Percentiles rank a stretch among this genome's conserved stretches.
Conservation (phyloP, 2,113 vertebrate genomes). For the Scophthalmus maximus region DNA sequence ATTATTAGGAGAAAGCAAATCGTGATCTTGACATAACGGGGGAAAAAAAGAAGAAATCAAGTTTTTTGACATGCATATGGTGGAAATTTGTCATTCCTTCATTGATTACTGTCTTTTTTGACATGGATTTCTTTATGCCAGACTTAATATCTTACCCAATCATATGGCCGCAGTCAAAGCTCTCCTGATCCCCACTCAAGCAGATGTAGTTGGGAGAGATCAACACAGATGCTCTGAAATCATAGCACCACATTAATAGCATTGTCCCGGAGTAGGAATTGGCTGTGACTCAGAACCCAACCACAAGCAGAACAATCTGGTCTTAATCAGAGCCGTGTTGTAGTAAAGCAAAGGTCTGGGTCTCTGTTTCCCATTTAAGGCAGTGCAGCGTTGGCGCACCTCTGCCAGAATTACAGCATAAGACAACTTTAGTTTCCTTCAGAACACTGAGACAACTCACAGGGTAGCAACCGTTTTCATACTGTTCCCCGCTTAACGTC, state of each 20-base stretch:
- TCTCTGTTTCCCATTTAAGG: constrained; percentile 85
- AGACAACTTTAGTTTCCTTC: constrained; percentile 62
- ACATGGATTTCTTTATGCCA: background rate
- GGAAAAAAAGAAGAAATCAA: background rate
- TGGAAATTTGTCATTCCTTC: background rate
- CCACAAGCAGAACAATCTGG: constrained; percentile 75
- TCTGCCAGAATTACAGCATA: constrained; percentile 73
- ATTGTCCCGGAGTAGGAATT: constrained; percentile 66
- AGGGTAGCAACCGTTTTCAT: constrained; percentile 39
- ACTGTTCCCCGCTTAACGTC: too few relatives aligned
- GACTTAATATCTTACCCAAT: constrained; percentile 4
- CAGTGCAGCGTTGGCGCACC: constrained; percentile 70
- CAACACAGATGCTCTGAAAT: constrained; percentile 46
- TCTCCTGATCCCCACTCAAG: constrained; percentile 6
- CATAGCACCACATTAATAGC: constrained; percentile 63
- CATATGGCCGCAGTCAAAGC: background rate
- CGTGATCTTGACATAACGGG: background rate
- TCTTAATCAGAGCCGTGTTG: constrained; percentile 82
- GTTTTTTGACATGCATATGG: background rate
- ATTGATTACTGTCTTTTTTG: background rate
- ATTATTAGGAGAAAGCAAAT: background rate
- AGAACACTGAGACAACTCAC: constrained; percentile 66
- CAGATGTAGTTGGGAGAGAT: constrained; percentile 25
- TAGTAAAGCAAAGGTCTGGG: constrained; percentile 75
- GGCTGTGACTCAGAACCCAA: constrained; percentile 68